A percentile compares a stretch with the other conserved stretches of the same genome.
These are phyloP conservation scores for Sebastes taczanowskii DNA, from an alignment of 2,797 vertebrate species.

Conservation along the genomic window DNA sequence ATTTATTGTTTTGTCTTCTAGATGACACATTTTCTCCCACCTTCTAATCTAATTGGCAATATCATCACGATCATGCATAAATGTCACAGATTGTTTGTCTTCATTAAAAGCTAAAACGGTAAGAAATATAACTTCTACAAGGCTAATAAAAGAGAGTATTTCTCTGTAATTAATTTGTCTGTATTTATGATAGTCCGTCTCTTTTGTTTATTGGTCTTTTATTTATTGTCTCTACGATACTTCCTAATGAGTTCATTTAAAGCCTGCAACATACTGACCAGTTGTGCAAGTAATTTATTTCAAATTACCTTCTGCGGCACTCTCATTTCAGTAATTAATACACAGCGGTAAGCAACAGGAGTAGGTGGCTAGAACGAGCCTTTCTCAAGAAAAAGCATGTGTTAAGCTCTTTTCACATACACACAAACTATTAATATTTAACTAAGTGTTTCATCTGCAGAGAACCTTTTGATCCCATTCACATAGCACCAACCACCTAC, in stretches of 20 bases:
- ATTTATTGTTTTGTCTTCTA: neutral
- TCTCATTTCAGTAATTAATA: neutral
- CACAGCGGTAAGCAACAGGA: neutral
- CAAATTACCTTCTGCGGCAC: neutral
- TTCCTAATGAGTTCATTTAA: neutral
- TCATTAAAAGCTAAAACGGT: neutral
- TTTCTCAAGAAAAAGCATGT: neutral
- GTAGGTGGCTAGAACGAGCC: neutral
- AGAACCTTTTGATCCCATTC: conserved; percentile 6
- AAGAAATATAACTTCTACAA: neutral
- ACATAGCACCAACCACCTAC: neutral
- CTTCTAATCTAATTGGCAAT: neutral
- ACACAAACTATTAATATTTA: neutral
- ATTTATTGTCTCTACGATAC: neutral
- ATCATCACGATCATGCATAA: neutral
- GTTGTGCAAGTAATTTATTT: neutral
- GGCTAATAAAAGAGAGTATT: neutral
- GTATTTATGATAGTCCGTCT: neutral
- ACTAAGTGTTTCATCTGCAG: neutral
- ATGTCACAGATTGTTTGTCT: neutral
- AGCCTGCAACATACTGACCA: neutral
- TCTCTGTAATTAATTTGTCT: neutral
- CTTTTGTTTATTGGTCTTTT: neutral
- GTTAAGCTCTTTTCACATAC: neutral
- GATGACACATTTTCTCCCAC: neutral